Conservation (phyloP, 2,113 vertebrate genomes). For the Oriolus oriolus region DNA sequence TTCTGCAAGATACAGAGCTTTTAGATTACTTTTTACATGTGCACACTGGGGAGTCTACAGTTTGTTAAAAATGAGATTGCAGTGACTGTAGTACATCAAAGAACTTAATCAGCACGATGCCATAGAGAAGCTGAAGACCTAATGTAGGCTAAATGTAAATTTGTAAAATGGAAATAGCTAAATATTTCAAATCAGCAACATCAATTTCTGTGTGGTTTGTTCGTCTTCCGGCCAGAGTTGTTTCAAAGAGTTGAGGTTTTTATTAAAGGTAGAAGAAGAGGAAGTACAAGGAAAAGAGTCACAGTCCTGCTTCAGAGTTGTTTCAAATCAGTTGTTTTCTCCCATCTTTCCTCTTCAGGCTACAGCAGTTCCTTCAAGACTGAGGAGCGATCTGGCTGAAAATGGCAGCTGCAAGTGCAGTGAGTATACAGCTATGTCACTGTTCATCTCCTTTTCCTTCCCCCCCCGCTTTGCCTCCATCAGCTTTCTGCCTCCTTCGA, state of each 20-base stretch:
- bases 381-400: neutral
- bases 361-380: neutral
- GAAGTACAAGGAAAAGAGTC: neutral
- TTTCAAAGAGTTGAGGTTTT: neutral
- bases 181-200: neutral
- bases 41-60: neutral
- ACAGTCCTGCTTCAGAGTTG: neutral
- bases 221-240: fast-evolving
- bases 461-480: neutral
- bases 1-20: neutral
- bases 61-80: neutral
- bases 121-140: neutral
- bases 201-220: neutral
- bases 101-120: neutral
- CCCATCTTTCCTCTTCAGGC: neutral
- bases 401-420: neutral
- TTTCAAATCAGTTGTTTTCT: neutral
- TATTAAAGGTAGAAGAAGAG: neutral
- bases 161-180: neutral
- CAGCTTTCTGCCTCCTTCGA: neutral
- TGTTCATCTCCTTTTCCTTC: neutral
- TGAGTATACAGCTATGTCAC: neutral
- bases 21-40: neutral
- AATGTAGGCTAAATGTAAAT: neutral
- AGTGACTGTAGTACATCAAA: neutral